phyloP scores from a whole-genome alignment of 2,113 vertebrate genomes.

The Pan paniscus region DNA sequence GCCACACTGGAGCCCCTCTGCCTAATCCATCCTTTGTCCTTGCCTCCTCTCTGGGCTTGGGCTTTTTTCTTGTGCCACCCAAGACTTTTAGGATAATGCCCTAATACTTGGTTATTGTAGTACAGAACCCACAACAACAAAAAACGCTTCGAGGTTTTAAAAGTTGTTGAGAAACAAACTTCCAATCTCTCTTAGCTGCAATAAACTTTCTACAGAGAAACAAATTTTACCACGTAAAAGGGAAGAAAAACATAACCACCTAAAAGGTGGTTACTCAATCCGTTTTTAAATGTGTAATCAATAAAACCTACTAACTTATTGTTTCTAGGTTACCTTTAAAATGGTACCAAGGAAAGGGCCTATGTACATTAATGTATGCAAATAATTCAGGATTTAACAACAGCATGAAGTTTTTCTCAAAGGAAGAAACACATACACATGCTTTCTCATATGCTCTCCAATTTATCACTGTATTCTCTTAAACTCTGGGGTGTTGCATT shows the following conservation, averaged over 20 bases:
- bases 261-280: background rate
- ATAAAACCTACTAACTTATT: constrained; percentile 30
- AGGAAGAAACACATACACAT: constrained; percentile 10
- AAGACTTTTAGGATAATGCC: background rate
- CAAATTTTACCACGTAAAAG: background rate
- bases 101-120: background rate
- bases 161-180: background rate
- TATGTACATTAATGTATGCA: constrained; percentile 57
- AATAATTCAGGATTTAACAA: constrained; percentile 60
- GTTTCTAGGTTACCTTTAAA: constrained; percentile 49
- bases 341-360: background rate
- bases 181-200: background rate
- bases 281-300: constrained; percentile 61
- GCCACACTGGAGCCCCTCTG: fast-evolving
- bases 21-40: fast-evolving
- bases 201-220: constrained; percentile 10
- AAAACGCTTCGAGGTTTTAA: background rate
- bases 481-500: constrained; percentile 61
- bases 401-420: constrained; percentile 13
- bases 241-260: background rate
- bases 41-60: too few species aligned
- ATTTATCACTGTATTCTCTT: constrained; percentile 60
- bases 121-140: background rate
- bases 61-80: background rate
- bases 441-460: background rate